Base-by-base conservation (phyloP, 2,113 vertebrate species). In the Chascanopsetta lugubris region DNA sequence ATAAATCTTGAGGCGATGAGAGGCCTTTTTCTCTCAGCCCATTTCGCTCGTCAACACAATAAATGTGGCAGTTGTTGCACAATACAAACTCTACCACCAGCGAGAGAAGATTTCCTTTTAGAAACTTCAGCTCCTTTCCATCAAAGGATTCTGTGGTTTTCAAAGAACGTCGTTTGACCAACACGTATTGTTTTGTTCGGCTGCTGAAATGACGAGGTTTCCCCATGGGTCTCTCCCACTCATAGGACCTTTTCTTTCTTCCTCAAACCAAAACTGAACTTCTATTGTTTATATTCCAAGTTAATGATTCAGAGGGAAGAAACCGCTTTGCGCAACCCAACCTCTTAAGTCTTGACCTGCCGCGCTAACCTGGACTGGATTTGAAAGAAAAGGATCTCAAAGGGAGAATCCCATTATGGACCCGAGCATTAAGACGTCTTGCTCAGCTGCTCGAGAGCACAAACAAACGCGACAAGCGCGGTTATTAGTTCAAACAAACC, bases 141-240 rank as follows among this genome's bases (percentile, higher is more conserved):
- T 76, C 58, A 76, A 77, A 76, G 61, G 75, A 65, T 76, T 68
- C 74, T 69, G 62, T 56, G 67, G 58, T 34, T 73, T 76, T 56
- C 38, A 42, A n/a, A 42, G 38, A n/a, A 8, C 6, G 17, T 42
- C 17, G 65, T 47, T 12, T 18, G 62, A 67, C 65, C 80, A 82
- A 71, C 72, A 56, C 61, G 74, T 79, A 72, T 77, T 15, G 0
- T 62, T 85, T 80, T 83, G 75, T 90, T 75, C 80, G 62, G 34
- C 68, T 56, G 78, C 77, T 79, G 69, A 87, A 72, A 85, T 20
- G 21, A 21, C 21, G 47, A 72, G 67, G 73, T 42, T 36, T 84
- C 70, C 77, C 74, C 62, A 43, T 6, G 25, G 69, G 61, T 63
- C 57, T 22, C 43, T 68, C 55, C 62, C 26, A 15, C 54, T 61